phyloP scores from a whole-genome alignment of 92 coral and sea anemone species.

The Palythoa grandis region DNA sequence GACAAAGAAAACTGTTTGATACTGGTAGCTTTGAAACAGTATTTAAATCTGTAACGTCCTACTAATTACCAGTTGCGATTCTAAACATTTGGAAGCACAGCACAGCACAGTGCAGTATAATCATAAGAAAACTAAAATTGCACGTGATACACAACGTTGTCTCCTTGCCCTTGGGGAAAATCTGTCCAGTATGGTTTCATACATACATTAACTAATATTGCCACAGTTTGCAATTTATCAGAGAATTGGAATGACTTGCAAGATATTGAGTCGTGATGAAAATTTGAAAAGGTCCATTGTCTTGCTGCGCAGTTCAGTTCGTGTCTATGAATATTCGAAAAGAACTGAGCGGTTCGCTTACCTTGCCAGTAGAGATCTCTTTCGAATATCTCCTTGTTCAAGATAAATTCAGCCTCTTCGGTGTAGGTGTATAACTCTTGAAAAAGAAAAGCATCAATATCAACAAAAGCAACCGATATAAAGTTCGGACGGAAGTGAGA shows the following conservation, averaged over 20 bases:
- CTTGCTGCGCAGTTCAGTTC: not conserved
- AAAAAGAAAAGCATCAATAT: constrained; percentile 5
- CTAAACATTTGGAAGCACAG: no score
- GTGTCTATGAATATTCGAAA: not conserved
- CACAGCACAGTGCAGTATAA: no score
- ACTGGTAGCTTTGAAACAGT: no score
- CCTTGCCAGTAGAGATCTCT: constrained; percentile 68
- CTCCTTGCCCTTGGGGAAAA: no score
- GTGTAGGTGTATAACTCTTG: constrained; percentile 96
- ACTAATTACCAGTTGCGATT: no score
- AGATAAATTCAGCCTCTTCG: constrained; percentile 82
- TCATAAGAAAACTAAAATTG: no score
- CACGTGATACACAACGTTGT: no score
- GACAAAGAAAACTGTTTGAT: no score
- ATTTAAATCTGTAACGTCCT: no score
- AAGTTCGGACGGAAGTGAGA: constrained; percentile 19
- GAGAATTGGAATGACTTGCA: not conserved
- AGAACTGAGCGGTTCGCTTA: constrained; percentile 10
- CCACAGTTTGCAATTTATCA: not conserved
- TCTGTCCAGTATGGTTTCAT: not conserved
- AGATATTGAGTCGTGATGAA: not conserved
- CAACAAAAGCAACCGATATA: not conserved
- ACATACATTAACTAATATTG: not conserved
- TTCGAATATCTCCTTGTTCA: constrained; percentile 87
- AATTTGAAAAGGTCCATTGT: not conserved